Base-by-base conservation (phyloP, 2,113 vertebrate species). In the Chascanopsetta lugubris region DNA sequence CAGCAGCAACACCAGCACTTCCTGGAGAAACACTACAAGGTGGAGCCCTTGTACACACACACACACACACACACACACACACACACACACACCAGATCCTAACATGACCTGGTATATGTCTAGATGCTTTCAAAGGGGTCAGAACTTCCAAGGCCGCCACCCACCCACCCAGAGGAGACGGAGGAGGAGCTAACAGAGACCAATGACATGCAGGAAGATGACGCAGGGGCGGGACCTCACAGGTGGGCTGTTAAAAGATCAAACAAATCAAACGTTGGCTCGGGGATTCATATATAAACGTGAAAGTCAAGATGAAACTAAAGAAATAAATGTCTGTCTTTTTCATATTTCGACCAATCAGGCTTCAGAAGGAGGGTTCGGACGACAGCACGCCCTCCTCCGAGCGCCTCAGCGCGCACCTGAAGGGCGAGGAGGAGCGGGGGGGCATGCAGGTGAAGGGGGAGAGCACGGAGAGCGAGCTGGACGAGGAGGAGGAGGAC, bases 1-100 rank as follows among this genome's bases (percentile, higher is more conserved):
- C 95, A 96, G 71, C 95, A 97, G 86, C 95, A 96, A 69, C 95
- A 96, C 81, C 94, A 95, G 78, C 95, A 96, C 67, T 96, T 96
- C 87, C 90, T 97, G 53, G 95, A 97, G 87, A 96, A 96, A 82
- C 96, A 96, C 75, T 84, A 90, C 76, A 88, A 88, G 80, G 79
- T 85, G 30, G n/a, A n/a, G n/a, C 7, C 36, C 46, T 10, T 2
- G 5, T 10, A 3, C 3, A 3, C 49, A 25, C 13, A 32, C 61
- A 53, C n/a, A 43, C 27, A 24, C 8, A 22, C 24, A 32, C 18
- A 49, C 32, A 50, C n/a, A 15, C 26, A 32, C 21, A 22, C 25
- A 58, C 5, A 26, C 30, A 43, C 5, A 26, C 26, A 8, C 8
- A 0, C 10, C 12, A 3, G 32, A 29, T 25, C 38, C 12, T 40